Conservation (phyloP, 2,888 invertebrate genomes). For the Tinea semifulvella region DNA sequence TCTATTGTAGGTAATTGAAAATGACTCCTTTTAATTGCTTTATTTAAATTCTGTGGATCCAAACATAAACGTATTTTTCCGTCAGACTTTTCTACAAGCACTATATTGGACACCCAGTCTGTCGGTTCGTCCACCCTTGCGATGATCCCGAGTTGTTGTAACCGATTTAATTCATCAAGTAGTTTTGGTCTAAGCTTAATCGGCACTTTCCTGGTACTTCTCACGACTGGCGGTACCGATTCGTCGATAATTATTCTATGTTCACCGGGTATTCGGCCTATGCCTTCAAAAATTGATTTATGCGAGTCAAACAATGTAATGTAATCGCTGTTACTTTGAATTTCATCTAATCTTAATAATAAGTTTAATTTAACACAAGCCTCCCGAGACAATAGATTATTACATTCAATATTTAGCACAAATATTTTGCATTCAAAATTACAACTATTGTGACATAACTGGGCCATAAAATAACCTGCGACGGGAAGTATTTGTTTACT, state of each 20-base stretch:
- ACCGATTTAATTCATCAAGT: too few species aligned
- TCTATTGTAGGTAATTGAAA: too few species aligned
- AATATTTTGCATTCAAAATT: not conserved
- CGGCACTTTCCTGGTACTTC: conserved; percentile 14
- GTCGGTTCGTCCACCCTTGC: too few species aligned
- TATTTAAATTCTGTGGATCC: too few species aligned
- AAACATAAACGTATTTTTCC: too few species aligned
- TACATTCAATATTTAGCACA: not conserved
- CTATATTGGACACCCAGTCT: too few species aligned
- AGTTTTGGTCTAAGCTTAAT: too few species aligned
- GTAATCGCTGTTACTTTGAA: not conserved
- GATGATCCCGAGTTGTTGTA: too few species aligned
- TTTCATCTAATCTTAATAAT: not conserved
- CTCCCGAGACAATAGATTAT: not conserved
- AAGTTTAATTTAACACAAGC: not conserved
- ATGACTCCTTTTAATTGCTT: too few species aligned
- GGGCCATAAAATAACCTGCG: not conserved
- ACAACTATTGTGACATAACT: not conserved
- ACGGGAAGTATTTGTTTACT: conserved; percentile 13
- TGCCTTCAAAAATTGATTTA: not conserved
- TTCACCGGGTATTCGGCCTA: not conserved
- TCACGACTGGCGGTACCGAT: conserved; percentile 14
- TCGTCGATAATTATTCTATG: not conserved
- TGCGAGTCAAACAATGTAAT: not conserved
- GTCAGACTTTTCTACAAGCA: too few species aligned